Evolutionary conservation across 1,140 invertebrate species (phyloP).

Genomic region (Periplaneta americana): DNA sequence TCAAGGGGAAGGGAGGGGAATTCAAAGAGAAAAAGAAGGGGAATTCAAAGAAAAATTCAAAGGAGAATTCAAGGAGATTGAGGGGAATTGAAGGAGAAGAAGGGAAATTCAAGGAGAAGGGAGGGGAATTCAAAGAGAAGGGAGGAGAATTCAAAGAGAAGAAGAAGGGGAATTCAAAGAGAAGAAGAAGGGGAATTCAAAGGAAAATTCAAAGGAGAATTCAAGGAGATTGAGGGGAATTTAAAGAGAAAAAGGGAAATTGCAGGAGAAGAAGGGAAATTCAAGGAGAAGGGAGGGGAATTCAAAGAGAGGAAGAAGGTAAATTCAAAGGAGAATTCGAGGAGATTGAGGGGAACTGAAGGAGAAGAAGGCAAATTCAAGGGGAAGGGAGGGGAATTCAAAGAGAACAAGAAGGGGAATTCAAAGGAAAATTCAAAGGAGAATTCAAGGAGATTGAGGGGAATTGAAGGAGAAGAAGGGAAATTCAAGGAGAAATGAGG

Average conservation of each 20-base stretch:
- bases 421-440: background rate
- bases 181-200: too few species aligned
- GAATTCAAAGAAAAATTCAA: background rate
- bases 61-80: background rate
- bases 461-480: background rate
- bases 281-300: background rate
- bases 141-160: too few species aligned
- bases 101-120: too few species aligned
- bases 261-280: too few species aligned
- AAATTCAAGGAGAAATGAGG: background rate
- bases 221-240: background rate
- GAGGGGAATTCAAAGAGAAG: background rate
- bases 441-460: background rate
- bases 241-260: background rate
- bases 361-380: background rate
- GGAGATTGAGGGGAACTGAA: background rate
- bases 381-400: background rate
- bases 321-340: background rate
- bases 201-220: background rate
- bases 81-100: too few species aligned
- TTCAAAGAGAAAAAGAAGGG: too few species aligned
- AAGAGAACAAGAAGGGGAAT: background rate
- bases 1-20: background rate
- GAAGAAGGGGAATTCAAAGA: too few species aligned
- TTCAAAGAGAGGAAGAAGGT: background rate